These are phyloP conservation scores for Polylopha cassiicola DNA, from an alignment of 2,888 invertebrate species.

Conservation along the genomic window DNA sequence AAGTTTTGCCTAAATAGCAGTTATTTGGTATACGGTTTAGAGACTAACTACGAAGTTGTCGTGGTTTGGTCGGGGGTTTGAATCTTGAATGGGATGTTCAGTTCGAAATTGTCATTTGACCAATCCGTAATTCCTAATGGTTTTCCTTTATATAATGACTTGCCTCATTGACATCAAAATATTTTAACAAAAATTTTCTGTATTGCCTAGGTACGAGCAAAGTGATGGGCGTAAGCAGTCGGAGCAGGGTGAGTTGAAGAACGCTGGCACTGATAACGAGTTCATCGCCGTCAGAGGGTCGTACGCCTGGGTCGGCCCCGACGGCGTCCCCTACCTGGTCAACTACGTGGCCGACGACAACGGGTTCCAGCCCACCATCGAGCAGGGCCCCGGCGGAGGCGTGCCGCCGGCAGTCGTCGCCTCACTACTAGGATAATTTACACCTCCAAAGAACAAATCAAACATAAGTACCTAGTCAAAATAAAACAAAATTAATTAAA, in stretches of 20 bases:
- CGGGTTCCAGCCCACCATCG: constrained; percentile 46
- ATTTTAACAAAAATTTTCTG: not conserved
- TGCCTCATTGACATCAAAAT: no score
- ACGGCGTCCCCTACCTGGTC: constrained; percentile 58
- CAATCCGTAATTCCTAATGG: no score
- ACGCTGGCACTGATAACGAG: constrained; percentile 62
- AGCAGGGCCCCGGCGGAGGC: constrained; percentile 43
- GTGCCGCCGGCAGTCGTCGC: constrained; percentile 35
- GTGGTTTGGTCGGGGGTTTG: no score
- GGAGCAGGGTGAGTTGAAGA: constrained; percentile 60
- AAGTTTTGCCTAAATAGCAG: no score
- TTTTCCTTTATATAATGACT: no score
- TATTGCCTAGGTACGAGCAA: constrained; percentile 46
- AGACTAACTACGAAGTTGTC: no score
- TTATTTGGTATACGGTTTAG: no score
- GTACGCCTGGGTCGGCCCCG: constrained; percentile 65
- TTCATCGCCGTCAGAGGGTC: constrained; percentile 57
- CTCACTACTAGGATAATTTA: constrained; percentile 31
- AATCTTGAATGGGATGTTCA: no score
- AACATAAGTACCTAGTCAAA: constrained; percentile 17
- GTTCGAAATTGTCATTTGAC: no score
- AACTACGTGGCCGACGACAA: constrained; percentile 63
- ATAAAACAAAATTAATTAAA: constrained; percentile 21
- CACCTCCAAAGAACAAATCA: constrained; percentile 12
- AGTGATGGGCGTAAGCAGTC: constrained; percentile 58